These are phyloP conservation scores for Sycophaga agraensis DNA, from an alignment of 1,140 invertebrate genomes.

Conservation along the genomic window DNA sequence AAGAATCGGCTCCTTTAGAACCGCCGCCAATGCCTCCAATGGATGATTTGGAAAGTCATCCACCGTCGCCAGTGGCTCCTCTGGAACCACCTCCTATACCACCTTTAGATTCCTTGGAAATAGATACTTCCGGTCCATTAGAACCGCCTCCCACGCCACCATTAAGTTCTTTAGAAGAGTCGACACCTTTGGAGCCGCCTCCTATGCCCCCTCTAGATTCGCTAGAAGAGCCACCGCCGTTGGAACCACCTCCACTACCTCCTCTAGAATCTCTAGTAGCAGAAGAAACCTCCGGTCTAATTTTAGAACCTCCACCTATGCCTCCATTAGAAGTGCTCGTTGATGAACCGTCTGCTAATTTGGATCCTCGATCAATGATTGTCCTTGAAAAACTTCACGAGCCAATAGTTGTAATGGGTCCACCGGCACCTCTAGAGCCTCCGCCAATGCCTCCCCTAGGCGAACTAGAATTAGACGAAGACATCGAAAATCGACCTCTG, in stretches of 20 bases:
- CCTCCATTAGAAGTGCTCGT: neutral
- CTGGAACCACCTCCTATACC: conserved; percentile 10
- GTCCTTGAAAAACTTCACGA: too few species aligned
- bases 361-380: too few species aligned
- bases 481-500: neutral
- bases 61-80: neutral
- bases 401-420: too few species aligned
- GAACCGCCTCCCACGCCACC: conserved; percentile 1
- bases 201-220: conserved; percentile 11
- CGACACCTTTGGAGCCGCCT: conserved; percentile 1
- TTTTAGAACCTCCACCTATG: neutral
- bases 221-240: neutral
- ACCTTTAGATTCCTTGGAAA: neutral
- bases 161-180: neutral
- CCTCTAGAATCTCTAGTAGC: too few species aligned
- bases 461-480: neutral
- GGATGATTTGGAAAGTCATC: neutral
- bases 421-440: conserved; percentile 1
- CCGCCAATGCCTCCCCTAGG: conserved; percentile 11
- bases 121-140: neutral
- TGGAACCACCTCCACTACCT: conserved; percentile 14
- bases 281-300: too few species aligned
- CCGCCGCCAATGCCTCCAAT: conserved; percentile 1
- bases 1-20: neutral
- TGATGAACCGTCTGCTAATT: too few species aligned